These are phyloP conservation scores for Trachelus troglodyta DNA, from an alignment of 2,888 invertebrate genomes.

Conservation along the genomic window DNA sequence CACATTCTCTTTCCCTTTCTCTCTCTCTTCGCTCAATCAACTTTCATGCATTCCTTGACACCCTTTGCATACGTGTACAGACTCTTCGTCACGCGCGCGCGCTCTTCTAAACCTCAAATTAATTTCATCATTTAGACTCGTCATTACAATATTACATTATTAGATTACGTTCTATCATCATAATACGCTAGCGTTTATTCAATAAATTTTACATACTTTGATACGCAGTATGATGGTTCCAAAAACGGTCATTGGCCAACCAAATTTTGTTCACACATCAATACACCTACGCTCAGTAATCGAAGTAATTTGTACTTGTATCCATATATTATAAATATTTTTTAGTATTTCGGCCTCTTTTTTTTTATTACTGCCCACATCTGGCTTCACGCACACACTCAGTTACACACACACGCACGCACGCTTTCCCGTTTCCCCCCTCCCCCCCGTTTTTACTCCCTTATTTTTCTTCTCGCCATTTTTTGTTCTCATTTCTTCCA, in stretches of 20 bases:
- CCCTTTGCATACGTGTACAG: constrained; percentile 1
- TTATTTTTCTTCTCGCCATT: constrained; percentile 23
- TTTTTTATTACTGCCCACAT: constrained; percentile 30
- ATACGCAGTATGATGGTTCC: constrained; percentile 67
- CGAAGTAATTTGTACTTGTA: constrained; percentile 68
- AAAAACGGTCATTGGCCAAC: constrained; percentile 67
- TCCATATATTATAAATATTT: constrained; percentile 67
- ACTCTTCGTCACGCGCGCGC: constrained; percentile 49
- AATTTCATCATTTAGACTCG: constrained; percentile 66
- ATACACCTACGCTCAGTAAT: constrained; percentile 67
- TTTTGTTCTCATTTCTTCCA: constrained; percentile 24
- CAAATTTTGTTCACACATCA: constrained; percentile 67
- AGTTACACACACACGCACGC: constrained; percentile 29
- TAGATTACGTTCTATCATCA: constrained; percentile 66
- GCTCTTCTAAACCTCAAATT: constrained; percentile 60
- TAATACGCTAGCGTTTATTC: constrained; percentile 67
- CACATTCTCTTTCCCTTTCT: constrained; percentile 52
- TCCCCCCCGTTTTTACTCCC: constrained; percentile 10
- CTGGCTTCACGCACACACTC: constrained; percentile 21
- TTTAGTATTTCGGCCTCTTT: constrained; percentile 60
- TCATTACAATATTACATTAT: constrained; percentile 67
- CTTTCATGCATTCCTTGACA: background rate
- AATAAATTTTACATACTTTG: constrained; percentile 67
- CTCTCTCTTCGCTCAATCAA: background rate
- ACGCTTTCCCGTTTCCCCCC: constrained; percentile 22